Evolutionary conservation across 1,140 invertebrate genomes (phyloP), one percentile per base, ranked within the genome.

Genomic region (Tetranychus cinnabarinus): DNA sequence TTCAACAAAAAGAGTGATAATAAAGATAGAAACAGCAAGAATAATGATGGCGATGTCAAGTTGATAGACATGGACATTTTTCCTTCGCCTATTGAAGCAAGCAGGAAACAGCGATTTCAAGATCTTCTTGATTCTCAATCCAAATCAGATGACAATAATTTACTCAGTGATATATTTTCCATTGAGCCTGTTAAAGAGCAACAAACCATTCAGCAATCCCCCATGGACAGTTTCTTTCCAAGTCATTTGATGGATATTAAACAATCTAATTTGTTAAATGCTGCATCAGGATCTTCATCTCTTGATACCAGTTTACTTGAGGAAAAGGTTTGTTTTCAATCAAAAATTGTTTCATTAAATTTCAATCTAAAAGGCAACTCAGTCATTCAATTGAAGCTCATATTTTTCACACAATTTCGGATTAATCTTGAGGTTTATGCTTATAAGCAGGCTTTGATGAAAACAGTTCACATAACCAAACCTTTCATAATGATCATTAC

Each of bases 121-220:
- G 63, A 74, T 75, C 66, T 67, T 76, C 13, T 65, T 75, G 55
- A 69, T 69, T 50, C 70, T 70, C 55, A 67, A 72, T 50, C 60
- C 69, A 12, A 67, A 69, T 34, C 70, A 64, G 74, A 75, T 67
- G 74, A 76, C 58, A 67, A 75, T 66, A 69, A 72, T 7, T 66
- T 77, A 42, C 65, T 77, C 12, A 74, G 74, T 62, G 75, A 77
- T 68, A 76, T 76, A 62, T 65, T 76, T 36, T 73, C 71, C 46
- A 68, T 69, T n/a, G 39, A 50, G 33, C 35, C 54, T 55, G 46
- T 54, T 15, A 58, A 59, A 59, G 36, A 61, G 50, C 31, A 23
- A 12, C 7, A 68, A 13, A 15, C 37, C 15, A 2, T 5, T 3
- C 31, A 13, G 8, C 34, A 15, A 56, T 35, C 15, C 3, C 4